phyloP scores from a whole-genome alignment of 2,113 vertebrate genomes.

The Sylvilagus bachmani region DNA sequence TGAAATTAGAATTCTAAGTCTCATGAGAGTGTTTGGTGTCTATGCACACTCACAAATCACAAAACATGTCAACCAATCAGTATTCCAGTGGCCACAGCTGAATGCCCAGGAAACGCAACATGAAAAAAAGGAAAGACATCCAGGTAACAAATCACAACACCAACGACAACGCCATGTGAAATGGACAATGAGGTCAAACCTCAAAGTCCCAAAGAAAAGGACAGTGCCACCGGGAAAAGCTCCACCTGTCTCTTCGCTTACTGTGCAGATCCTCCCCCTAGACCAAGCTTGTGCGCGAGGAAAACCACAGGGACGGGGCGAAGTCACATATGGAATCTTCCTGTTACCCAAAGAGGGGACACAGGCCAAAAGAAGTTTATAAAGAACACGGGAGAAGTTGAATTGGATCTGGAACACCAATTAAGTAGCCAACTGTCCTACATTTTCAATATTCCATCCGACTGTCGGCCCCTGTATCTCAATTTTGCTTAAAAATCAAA shows the following conservation, averaged over 20 bases:
- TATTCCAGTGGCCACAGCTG: not conserved
- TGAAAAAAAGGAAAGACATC: not conserved
- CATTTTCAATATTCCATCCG: not conserved
- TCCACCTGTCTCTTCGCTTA: not conserved
- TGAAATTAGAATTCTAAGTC: no score
- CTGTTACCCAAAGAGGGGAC: not conserved
- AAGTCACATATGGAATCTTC: not conserved
- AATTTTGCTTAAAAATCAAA: slow-evolving; percentile 15
- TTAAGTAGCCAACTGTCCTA: not conserved
- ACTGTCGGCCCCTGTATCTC: not conserved
- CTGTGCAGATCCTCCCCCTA: not conserved
- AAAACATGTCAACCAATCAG: not conserved
- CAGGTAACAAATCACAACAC: not conserved
- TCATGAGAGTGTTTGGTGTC: no score
- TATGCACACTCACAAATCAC: not conserved
- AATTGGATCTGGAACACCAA: not conserved
- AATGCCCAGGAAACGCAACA: not conserved
- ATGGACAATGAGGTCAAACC: not conserved
- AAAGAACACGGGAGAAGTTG: not conserved
- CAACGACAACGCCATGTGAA: not conserved
- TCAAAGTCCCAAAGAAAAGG: slow-evolving; percentile 1
- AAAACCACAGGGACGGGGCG: not conserved
- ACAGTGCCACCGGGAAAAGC: not conserved
- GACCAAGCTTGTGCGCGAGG: not conserved
- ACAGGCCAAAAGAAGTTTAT: not conserved